phyloP scores from a whole-genome alignment of 2,888 invertebrate genomes.

The Conus canariensis region DNA sequence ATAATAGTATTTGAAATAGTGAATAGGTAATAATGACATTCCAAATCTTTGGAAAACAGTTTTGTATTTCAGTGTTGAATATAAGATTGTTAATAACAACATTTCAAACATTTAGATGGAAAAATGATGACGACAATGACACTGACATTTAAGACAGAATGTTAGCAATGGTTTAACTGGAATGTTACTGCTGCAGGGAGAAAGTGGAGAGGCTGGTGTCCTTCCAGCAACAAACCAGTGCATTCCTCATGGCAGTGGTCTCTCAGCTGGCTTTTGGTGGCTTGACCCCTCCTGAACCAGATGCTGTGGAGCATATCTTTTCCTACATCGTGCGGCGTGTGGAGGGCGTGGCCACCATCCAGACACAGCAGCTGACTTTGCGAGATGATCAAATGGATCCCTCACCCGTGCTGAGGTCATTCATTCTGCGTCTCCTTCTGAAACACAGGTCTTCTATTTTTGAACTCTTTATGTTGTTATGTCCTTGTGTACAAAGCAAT shows the following conservation, averaged over 20 bases:
- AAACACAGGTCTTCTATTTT: slow-evolving; percentile 6
- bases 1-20: too few species aligned
- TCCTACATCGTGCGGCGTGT: slow-evolving; percentile 54
- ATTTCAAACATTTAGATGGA: neutral
- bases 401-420: slow-evolving; percentile 29
- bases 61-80: neutral
- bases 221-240: slow-evolving; percentile 61
- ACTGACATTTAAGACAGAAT: neutral
- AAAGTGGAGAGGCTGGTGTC: slow-evolving; percentile 47
- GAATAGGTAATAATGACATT: too few species aligned
- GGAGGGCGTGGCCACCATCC: slow-evolving; percentile 16
- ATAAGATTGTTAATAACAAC: neutral
- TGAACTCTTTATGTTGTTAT: neutral
- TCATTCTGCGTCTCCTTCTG: slow-evolving; percentile 30
- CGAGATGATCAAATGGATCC: slow-evolving; percentile 33
- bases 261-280: slow-evolving; percentile 65
- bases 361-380: slow-evolving; percentile 27
- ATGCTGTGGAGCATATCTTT: slow-evolving; percentile 59
- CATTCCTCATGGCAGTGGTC: slow-evolving; percentile 67
- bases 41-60: neutral
- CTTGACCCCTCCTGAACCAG: slow-evolving; percentile 55
- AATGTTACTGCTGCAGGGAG: neutral
- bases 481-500: too few species aligned
- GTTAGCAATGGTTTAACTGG: too few species aligned
- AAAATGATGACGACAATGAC: neutral